Conservation (phyloP, 2,797 vertebrate genomes). For the Alosa sapidissima region DNA sequence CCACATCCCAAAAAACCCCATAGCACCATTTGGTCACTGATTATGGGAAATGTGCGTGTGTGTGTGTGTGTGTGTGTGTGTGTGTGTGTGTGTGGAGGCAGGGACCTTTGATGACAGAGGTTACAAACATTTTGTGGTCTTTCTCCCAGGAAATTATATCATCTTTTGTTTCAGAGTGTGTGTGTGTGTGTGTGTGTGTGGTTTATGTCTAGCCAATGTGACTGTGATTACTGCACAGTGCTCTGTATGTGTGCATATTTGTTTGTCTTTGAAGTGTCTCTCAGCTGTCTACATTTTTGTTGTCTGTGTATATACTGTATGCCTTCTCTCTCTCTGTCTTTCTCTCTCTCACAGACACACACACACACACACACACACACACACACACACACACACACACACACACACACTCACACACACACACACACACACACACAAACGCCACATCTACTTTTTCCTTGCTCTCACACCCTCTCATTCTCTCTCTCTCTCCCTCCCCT, state of each 20-base stretch:
- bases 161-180: constrained; percentile 29
- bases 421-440: no score
- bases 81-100: constrained; percentile 32
- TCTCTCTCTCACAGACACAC: no score
- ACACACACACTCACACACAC: no score
- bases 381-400: no score
- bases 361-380: no score
- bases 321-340: neutral
- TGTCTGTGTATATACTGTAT: neutral
- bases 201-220: neutral
- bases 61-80: constrained; percentile 19
- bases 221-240: neutral
- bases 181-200: neutral
- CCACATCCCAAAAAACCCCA: neutral
- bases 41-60: constrained; percentile 7
- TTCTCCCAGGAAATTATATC: constrained; percentile 44
- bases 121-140: constrained; percentile 34
- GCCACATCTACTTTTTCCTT: no score
- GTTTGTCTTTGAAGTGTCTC: neutral
- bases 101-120: constrained; percentile 29
- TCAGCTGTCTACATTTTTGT: neutral
- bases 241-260: constrained; percentile 4
- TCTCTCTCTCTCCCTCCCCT: no score
- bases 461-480: no score
- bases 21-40: neutral